Percentiles rank a stretch among this genome's conserved stretches.
Evolutionary conservation across 2,113 vertebrate genomes (phyloP).

Genomic region (Grantiella picta): DNA sequence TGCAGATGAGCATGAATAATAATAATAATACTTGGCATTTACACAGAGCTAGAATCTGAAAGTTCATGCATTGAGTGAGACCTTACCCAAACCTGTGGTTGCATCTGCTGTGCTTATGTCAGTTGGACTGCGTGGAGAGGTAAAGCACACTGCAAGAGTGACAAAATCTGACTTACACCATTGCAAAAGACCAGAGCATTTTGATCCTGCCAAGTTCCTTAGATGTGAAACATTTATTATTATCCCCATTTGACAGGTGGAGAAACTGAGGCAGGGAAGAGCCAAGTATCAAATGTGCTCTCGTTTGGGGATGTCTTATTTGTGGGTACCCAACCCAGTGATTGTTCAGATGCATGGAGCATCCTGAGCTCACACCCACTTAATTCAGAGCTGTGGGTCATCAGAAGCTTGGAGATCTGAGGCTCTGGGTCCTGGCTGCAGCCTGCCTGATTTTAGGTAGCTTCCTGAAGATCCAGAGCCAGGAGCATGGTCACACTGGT

Average conservation of each 20-base stretch:
- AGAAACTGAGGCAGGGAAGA: constrained; percentile 9
- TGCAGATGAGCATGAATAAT: not conserved
- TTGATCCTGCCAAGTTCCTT: not conserved
- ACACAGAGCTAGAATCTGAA: not conserved
- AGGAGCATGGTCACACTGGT: fast-evolving
- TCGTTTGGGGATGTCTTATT: not conserved
- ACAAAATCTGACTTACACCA: not conserved
- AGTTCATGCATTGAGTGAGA: not conserved
- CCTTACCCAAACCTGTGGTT: not conserved
- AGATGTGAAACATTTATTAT: not conserved
- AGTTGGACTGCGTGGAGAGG: not conserved
- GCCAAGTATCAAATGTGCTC: not conserved
- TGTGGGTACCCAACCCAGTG: not conserved
- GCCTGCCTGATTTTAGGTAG: not conserved
- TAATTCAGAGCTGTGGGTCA: not conserved
- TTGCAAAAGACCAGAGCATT: not conserved
- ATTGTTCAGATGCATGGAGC: not conserved
- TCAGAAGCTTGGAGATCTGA: not conserved
- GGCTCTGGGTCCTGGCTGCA: not conserved
- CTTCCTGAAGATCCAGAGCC: not conserved
- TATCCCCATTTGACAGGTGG: not conserved
- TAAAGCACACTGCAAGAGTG: not conserved
- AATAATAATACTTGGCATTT: not conserved
- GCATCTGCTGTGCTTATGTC: not conserved
- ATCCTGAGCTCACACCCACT: not conserved